Base-by-base conservation (phyloP, 2,797 vertebrate species). In the Xyrichtys novacula region DNA sequence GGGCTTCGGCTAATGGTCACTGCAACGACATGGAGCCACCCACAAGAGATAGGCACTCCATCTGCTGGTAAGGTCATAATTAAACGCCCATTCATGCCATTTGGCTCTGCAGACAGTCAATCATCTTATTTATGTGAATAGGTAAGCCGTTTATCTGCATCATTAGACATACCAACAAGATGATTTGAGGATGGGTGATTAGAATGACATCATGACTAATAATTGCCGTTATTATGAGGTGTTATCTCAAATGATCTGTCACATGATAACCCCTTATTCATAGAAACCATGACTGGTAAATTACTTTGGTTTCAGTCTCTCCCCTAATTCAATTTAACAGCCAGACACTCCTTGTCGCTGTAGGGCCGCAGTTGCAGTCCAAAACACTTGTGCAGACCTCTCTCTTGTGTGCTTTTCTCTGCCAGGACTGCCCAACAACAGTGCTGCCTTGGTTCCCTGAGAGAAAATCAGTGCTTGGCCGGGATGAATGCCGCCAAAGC, bases 351-450 rank as follows among this genome's bases (percentile, higher is more conserved):
- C 15, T 54, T 74, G 50, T 57, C 50, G 60, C 70, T 64, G 47
- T 9, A 62, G 43, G 34, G 53, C 53, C 50, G 38, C 64, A 26
- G 70, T 69, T 67, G 65, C 74, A 60, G 64, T 74, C 64, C 64
- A 78, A 79, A 79, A 79, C 50, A 74, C 56, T 68, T 57, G 39
- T 52, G 29, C 32, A 42, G 31, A 65, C 29, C 16, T 65, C 77
- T 85, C 42, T 61, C 26, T 52, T 61, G 62, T 82, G 59, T 82
- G 59, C 47, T 72, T 76, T 48, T 74, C 67, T 73, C 54, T 57
- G 76, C 85, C 92, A 98, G 97, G 91, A 92, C 94, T 15, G 92
- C 96, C 65, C 95, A 96, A 91, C 94, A 92, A 83, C 96, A 96
- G 88, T 98, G 97, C 80, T 98, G 97, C 0, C 2, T 89, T 16